Evolutionary conservation across 2,888 invertebrate genomes (phyloP).

Genomic region (Calephelis perditalis): DNA sequence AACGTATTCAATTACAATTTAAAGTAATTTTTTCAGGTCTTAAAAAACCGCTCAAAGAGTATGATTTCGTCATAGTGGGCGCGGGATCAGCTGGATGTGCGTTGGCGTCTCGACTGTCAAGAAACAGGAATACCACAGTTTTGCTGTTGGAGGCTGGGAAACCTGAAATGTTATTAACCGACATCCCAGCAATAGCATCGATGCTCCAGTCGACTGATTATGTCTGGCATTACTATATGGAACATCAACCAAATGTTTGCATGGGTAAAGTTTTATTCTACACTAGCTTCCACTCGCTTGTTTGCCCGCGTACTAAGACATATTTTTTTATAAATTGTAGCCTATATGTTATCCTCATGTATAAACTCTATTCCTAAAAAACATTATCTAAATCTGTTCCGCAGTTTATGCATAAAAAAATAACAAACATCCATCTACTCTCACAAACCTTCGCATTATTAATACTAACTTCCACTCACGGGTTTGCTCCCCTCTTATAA

Average conservation of each 20-base stretch:
- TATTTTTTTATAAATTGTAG: too few species aligned
- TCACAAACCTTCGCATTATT: too few species aligned
- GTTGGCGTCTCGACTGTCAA: constrained; percentile 65
- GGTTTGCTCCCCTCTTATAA: too few species aligned
- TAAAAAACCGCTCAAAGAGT: constrained; percentile 53
- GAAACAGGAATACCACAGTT: constrained; percentile 59
- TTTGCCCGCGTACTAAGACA: too few species aligned
- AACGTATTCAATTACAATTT: too few species aligned
- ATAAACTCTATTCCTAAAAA: too few species aligned
- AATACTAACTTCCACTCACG: too few species aligned
- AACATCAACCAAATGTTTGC: constrained; percentile 73
- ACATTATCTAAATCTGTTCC: too few species aligned
- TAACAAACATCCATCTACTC: too few species aligned
- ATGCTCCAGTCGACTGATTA: constrained; percentile 57
- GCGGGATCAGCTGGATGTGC: constrained; percentile 76
- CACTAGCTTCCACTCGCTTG: too few species aligned
- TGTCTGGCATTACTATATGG: constrained; percentile 75
- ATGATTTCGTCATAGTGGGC: constrained; percentile 74
- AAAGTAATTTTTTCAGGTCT: constrained; percentile 41
- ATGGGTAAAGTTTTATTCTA: constrained; percentile 43
- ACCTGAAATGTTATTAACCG: constrained; percentile 62
- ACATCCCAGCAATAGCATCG: constrained; percentile 62
- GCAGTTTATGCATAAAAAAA: too few species aligned
- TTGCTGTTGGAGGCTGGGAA: constrained; percentile 68
- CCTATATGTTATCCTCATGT: too few species aligned